phyloP scores from a whole-genome alignment of 2,888 invertebrate species.

The Slavum lentiscoides region DNA sequence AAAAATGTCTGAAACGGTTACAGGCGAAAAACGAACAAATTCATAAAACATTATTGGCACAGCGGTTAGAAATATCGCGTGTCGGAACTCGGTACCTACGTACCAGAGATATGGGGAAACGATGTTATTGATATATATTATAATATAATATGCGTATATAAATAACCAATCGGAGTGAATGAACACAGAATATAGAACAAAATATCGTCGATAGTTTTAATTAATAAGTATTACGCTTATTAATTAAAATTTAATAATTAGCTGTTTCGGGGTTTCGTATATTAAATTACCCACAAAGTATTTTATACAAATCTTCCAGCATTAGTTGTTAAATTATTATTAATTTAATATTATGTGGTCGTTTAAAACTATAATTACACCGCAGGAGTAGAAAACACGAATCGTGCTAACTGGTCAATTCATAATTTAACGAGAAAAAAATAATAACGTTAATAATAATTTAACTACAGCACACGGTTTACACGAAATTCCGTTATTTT shows the following conservation, averaged over 20 bases:
- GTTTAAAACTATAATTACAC: no score
- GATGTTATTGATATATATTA: not conserved
- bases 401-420: no score
- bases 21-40: no score
- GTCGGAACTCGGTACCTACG: not conserved
- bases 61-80: not conserved
- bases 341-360: not conserved
- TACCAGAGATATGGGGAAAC: not conserved
- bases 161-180: not conserved
- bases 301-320: no score
- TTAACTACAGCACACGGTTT: no score
- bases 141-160: no score
- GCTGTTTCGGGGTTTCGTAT: not conserved
- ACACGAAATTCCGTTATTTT: no score
- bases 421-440: not conserved
- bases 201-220: no score
- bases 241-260: conserved; percentile 3
- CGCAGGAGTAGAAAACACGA: no score
- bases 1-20: no score
- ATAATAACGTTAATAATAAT: not conserved
- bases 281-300: not conserved
- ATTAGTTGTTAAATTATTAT: not conserved
- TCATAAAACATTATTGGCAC: no score
- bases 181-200: not conserved
- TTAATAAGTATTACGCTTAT: no score